Base-by-base conservation (phyloP, 92 coral and sea anemone genomes). In the Scolanthus callimorphus region DNA sequence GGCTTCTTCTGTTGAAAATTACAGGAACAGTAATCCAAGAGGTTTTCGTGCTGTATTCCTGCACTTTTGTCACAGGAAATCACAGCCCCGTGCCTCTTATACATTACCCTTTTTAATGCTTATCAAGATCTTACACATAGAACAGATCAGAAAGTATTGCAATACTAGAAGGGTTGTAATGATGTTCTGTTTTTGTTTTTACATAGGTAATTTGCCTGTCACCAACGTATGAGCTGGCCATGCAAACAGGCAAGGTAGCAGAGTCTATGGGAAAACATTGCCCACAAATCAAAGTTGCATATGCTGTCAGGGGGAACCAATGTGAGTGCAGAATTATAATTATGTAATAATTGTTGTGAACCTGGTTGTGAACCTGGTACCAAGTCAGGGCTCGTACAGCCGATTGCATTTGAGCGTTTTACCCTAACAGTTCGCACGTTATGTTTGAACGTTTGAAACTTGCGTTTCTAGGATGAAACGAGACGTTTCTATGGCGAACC, bases 161-260 rank as follows among this genome's bases (percentile, higher is more conserved):
- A n/a, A n/a, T n/a, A n/a, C n/a, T n/a, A n/a, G n/a, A n/a, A n/a
- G n/a, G n/a, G n/a, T n/a, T n/a, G n/a, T n/a, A n/a, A n/a, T n/a
- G n/a, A 34, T 6, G 6, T 34, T 34, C 6, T 34, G 41, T 34
- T 34, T 15, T 34, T 34, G 41, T 34, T 34, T 34, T 6, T 34
- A 15, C 41, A 34, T 31, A 91, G 98, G 96, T 84, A 25, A 60
- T 92, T 12, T 92, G 98, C 30, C 73, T 92, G 15, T 92, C 98
- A 1, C 98, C 96, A 4, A 92, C 98, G 10, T 88, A 74, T 63
- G 96, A 92, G 51, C 57, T 92, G 63, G 98, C 98, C n/a, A 67
- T 80, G 51, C 98, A 92, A 30, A 92, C 96, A 46, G 98, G 98
- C n/a, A 79, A 74, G 24, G 98, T 92, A 39, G 98, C 91, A n/a